Conservation (phyloP, 2,113 vertebrate species). For the Lasiurus borealis region DNA sequence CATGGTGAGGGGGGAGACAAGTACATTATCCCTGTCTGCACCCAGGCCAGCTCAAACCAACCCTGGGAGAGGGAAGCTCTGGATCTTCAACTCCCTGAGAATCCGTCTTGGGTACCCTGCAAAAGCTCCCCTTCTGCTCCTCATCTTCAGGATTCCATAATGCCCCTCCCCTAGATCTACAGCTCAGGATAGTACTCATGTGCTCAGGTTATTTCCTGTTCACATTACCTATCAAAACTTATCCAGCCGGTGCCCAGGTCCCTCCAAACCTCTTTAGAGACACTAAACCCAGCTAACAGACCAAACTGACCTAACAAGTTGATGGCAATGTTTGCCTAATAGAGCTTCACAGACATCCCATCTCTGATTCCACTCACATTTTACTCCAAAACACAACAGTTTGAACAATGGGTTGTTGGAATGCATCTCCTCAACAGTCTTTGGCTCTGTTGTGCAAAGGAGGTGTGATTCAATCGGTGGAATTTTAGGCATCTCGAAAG, state of each 20-base stretch:
- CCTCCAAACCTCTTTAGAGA: not conserved
- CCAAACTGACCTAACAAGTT: not conserved
- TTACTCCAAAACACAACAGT: not conserved
- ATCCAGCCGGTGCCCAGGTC: not conserved
- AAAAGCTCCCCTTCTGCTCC: not conserved
- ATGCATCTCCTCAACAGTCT: not conserved
- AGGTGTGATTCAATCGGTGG: not conserved
- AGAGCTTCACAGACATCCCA: not conserved
- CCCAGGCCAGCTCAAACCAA: slow-evolving; percentile 10
- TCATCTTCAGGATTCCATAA: not conserved
- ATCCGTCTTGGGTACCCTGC: not conserved
- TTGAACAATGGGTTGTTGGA: not conserved
- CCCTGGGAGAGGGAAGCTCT: not conserved
- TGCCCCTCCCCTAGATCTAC: not conserved
- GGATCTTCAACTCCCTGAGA: not conserved
- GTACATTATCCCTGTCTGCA: not conserved
- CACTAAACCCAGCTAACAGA: not conserved
- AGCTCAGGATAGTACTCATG: not conserved
- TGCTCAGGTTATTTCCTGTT: not conserved
- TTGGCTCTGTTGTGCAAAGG: not conserved
- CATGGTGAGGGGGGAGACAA: not conserved
- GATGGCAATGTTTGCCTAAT: not conserved
- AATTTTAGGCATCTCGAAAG: not conserved
- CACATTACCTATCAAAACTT: not conserved
- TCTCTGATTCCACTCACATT: not conserved